Evolutionary conservation across 2,888 invertebrate species (phyloP).

Genomic region (Eulithis testata): DNA sequence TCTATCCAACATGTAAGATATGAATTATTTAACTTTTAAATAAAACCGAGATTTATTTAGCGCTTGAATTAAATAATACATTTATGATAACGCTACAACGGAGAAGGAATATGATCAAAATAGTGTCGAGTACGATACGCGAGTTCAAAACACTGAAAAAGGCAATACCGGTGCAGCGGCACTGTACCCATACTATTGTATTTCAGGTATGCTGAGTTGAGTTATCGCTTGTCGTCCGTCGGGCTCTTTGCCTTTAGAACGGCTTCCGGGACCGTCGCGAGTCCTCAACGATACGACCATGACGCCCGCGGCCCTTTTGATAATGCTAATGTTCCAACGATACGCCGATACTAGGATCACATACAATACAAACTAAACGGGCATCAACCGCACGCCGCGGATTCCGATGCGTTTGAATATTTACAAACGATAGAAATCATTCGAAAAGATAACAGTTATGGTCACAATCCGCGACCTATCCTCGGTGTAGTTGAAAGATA

Average conservation of each 20-base stretch:
- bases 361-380: slow-evolving; percentile 75
- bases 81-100: slow-evolving; percentile 39
- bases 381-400: slow-evolving; percentile 62
- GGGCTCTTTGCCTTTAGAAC: slow-evolving; percentile 76
- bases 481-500: slow-evolving; percentile 41
- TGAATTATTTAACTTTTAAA: slow-evolving; percentile 33
- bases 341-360: slow-evolving; percentile 72
- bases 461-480: slow-evolving; percentile 55
- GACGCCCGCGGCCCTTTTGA: slow-evolving; percentile 80
- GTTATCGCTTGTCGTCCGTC: slow-evolving; percentile 75
- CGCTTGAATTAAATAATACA: slow-evolving; percentile 28
- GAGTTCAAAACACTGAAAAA: slow-evolving; percentile 51
- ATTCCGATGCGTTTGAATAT: slow-evolving; percentile 64
- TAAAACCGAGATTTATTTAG: slow-evolving; percentile 23
- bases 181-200: slow-evolving; percentile 73
- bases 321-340: slow-evolving; percentile 80
- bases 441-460: slow-evolving; percentile 63
- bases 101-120: slow-evolving; percentile 41
- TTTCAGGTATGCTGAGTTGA: slow-evolving; percentile 77
- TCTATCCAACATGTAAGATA: slow-evolving; percentile 30
- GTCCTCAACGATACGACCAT: slow-evolving; percentile 76
- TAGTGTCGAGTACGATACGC: slow-evolving; percentile 49
- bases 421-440: slow-evolving; percentile 60
- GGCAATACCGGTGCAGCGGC: slow-evolving; percentile 62
- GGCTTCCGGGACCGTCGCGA: slow-evolving; percentile 76